Conservation (phyloP, 2,888 invertebrate genomes). For the Sphinx pinastri region DNA sequence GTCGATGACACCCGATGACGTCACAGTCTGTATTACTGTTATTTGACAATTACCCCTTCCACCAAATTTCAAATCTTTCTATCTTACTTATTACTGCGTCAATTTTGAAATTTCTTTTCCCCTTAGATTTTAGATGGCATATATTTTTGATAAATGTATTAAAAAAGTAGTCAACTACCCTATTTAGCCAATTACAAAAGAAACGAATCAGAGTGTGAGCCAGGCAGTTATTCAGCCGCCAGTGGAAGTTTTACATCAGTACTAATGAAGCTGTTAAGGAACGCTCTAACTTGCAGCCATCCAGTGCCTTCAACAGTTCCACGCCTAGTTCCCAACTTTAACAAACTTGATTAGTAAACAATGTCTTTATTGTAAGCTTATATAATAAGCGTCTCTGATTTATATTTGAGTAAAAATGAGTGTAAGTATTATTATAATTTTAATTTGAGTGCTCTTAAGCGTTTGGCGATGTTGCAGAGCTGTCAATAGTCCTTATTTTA, state of each 20-base stretch:
- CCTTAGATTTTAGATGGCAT: no score
- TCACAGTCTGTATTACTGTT: no score
- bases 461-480: no score
- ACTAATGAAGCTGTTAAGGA: conserved; percentile 53
- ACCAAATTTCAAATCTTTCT: no score
- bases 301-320: conserved; percentile 21
- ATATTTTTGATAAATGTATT: no score
- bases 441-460: no score
- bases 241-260: conserved; percentile 46
- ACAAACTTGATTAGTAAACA: conserved; percentile 48
- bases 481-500: no score
- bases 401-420: background rate
- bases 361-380: conserved; percentile 43
- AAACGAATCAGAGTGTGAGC: conserved; percentile 36
- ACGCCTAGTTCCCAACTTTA: conserved; percentile 17
- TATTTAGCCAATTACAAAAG: conserved; percentile 14
- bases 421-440: background rate
- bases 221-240: conserved; percentile 45
- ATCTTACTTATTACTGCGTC: no score
- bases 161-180: no score
- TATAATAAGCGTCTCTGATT: background rate
- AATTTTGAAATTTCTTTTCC: no score
- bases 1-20: no score
- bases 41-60: no score
- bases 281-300: conserved; percentile 40